phyloP scores from a whole-genome alignment of 2,888 invertebrate species.

The Ochropleura leucogaster region DNA sequence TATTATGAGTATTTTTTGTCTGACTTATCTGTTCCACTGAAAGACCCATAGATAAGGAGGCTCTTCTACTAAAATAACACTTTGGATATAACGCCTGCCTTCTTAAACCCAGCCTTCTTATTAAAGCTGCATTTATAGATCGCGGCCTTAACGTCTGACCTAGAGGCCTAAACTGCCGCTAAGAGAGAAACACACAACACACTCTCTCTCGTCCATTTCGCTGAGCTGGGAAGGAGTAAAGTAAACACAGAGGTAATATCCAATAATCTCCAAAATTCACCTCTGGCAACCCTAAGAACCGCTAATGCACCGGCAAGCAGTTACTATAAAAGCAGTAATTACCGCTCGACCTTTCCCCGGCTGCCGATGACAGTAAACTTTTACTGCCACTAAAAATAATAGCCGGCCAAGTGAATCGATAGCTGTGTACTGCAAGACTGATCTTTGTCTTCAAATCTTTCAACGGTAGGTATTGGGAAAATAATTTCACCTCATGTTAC shows the following conservation, averaged over 20 bases:
- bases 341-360: slow-evolving; percentile 75
- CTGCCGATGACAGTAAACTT: slow-evolving; percentile 80
- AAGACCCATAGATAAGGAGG: background rate
- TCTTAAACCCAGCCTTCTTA: background rate
- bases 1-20: background rate
- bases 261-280: slow-evolving; percentile 33
- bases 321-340: slow-evolving; percentile 77
- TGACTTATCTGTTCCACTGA: background rate
- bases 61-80: background rate
- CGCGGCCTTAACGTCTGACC: background rate
- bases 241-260: slow-evolving; percentile 30
- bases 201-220: background rate
- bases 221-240: background rate
- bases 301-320: slow-evolving; percentile 76
- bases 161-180: background rate
- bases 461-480: background rate
- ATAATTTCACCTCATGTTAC: background rate
- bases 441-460: slow-evolving; percentile 38
- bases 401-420: slow-evolving; percentile 63
- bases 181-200: background rate
- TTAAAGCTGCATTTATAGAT: background rate
- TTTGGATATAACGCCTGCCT: background rate
- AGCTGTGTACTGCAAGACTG: slow-evolving; percentile 45
- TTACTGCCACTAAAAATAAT: slow-evolving; percentile 71
- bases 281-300: slow-evolving; percentile 48